phyloP scores from a whole-genome alignment of 1,140 invertebrate genomes.

The Trinorchestia longiramus region DNA sequence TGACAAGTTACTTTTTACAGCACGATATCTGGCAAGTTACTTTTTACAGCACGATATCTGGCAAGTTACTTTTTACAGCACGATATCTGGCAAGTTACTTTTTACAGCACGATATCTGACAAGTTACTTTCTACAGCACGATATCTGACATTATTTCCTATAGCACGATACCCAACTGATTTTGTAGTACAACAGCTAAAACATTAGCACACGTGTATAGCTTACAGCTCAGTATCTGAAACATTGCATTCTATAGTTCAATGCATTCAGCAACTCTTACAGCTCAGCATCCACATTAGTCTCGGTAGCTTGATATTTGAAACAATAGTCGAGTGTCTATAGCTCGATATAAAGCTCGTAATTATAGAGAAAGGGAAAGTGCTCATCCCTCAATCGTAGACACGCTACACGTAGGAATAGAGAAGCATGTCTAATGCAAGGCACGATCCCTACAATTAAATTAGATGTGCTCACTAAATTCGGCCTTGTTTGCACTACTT shows the following conservation, averaged over 20 bases:
- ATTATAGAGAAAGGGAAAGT: conserved; percentile 2
- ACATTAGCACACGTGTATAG: no score
- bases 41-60: no score
- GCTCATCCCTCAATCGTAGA: not conserved
- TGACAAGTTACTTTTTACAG: no score
- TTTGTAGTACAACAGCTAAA: no score
- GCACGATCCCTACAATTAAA: not conserved
- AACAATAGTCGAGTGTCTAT: not conserved
- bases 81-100: no score
- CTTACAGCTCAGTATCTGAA: no score
- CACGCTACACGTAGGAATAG: not conserved
- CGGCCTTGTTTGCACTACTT: not conserved
- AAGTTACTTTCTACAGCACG: no score
- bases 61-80: no score
- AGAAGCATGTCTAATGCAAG: not conserved
- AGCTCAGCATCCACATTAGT: not conserved
- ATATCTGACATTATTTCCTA: no score
- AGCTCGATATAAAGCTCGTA: not conserved
- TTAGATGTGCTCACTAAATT: not conserved
- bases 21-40: no score
- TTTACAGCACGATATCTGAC: no score
- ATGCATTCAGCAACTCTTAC: not conserved
- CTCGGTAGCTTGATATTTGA: not conserved
- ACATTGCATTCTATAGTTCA: not conserved
- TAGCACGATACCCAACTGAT: no score